Conservation (phyloP, 1,140 invertebrate species). For the Trichonephila clavata region DNA sequence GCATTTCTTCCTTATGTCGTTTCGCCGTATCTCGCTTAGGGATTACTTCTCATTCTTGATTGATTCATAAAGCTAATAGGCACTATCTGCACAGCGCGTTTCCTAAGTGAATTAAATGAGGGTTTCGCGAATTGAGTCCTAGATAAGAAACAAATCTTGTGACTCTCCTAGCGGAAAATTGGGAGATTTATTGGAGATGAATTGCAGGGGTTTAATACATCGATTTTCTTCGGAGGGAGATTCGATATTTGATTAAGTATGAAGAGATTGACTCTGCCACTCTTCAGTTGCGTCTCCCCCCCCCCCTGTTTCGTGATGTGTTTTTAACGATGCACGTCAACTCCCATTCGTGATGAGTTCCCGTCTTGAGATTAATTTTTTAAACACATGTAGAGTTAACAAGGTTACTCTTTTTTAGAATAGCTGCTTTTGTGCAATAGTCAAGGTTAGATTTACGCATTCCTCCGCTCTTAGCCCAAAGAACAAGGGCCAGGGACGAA, state of each 20-base stretch:
- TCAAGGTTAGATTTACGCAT: no score
- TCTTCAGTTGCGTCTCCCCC: no score
- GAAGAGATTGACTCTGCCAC: no score
- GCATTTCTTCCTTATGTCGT: background rate
- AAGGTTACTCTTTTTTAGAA: no score
- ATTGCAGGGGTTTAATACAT: background rate
- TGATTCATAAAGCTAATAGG: slow-evolving; percentile 1
- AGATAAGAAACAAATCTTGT: background rate
- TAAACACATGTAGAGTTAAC: no score
- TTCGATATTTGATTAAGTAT: background rate
- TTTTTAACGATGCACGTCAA: no score
- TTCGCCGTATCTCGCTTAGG: background rate
- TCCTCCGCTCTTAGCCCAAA: no score
- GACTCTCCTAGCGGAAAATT: slow-evolving; percentile 11
- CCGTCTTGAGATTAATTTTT: no score
- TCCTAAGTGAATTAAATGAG: slow-evolving; percentile 28
- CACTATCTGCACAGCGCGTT: background rate
- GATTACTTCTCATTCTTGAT: background rate
- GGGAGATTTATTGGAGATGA: slow-evolving; percentile 12
- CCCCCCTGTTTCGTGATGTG: no score
- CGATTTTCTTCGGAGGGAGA: background rate
- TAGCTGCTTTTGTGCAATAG: no score
- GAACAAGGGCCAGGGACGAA: no score
- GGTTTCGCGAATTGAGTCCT: background rate
- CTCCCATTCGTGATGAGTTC: no score